phyloP scores from a whole-genome alignment of 2,888 invertebrate genomes.

The Augiades crinisus region DNA sequence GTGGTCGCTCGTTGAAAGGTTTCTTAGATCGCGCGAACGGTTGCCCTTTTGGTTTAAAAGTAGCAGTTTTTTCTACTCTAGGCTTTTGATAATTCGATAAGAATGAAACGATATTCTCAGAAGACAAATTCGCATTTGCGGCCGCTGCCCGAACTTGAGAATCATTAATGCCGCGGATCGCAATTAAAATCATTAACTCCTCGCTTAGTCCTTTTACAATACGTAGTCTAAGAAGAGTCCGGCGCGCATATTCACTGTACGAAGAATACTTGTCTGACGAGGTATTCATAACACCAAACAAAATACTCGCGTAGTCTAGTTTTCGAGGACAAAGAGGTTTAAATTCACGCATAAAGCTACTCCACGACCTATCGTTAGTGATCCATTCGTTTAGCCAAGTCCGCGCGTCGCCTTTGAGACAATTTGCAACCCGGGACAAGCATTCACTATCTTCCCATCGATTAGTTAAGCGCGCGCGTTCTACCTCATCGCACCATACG shows the following conservation, averaged over 20 bases:
- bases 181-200: background rate
- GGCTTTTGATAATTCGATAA: too few species aligned
- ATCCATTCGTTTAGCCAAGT: constrained; percentile 1
- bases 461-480: background rate
- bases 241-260: constrained; percentile 1
- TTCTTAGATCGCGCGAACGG: too few species aligned
- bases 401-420: background rate
- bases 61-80: too few species aligned
- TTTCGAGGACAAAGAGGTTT: background rate
- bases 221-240: background rate
- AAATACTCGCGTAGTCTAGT: constrained; percentile 1
- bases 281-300: background rate
- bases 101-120: constrained; percentile 33
- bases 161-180: constrained; percentile 26
- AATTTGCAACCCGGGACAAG: background rate
- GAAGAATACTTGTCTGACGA: background rate
- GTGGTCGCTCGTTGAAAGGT: too few species aligned
- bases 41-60: too few species aligned
- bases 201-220: constrained; percentile 1
- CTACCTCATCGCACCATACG: constrained; percentile 1
- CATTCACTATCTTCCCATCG: background rate
- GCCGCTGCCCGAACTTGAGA: constrained; percentile 35
- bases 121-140: constrained; percentile 32
- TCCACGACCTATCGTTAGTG: background rate
- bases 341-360: background rate